A percentile compares a stretch with the other conserved stretches of the same genome.
Conservation (phyloP, 2,888 invertebrate species). For the Neoaliturus tenellus region DNA sequence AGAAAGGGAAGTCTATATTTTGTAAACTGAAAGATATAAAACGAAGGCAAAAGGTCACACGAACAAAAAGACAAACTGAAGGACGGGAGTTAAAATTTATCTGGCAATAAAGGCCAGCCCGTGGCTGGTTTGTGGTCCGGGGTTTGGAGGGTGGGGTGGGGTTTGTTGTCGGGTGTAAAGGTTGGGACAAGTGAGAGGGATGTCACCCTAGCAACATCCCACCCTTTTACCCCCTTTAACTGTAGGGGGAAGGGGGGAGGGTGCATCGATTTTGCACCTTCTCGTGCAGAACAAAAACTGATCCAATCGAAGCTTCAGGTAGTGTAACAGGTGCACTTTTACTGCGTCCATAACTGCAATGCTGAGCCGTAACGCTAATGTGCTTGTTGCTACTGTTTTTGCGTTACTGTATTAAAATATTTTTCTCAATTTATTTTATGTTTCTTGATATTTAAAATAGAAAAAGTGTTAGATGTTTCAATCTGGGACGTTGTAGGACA, state of each 20-base stretch:
- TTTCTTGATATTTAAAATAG: no score
- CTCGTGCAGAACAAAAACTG: not conserved
- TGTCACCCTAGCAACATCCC: constrained; percentile 16
- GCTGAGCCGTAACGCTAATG: no score
- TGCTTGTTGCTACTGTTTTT: no score
- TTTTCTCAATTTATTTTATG: no score
- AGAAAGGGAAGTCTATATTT: no score
- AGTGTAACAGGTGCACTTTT: not conserved
- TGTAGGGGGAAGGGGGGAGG: not conserved
- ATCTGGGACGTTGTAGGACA: no score
- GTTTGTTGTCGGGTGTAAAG: constrained; percentile 3
- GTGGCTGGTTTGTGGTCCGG: not conserved
- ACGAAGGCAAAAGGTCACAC: not conserved
- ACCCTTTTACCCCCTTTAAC: not conserved
- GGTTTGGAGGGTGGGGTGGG: not conserved
- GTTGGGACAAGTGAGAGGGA: not conserved
- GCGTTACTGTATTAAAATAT: no score
- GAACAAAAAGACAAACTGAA: not conserved
- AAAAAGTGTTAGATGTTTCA: no score
- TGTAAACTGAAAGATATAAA: no score
- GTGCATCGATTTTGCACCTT: constrained; percentile 10
- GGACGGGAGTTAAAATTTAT: not conserved
- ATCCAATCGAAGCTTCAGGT: not conserved
- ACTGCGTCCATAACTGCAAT: not conserved
- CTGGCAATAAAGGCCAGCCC: not conserved